A percentile compares a stretch with the other conserved stretches of the same genome.
Conservation (phyloP, 2,113 vertebrate genomes). For the Daphoenositta chrysoptera region DNA sequence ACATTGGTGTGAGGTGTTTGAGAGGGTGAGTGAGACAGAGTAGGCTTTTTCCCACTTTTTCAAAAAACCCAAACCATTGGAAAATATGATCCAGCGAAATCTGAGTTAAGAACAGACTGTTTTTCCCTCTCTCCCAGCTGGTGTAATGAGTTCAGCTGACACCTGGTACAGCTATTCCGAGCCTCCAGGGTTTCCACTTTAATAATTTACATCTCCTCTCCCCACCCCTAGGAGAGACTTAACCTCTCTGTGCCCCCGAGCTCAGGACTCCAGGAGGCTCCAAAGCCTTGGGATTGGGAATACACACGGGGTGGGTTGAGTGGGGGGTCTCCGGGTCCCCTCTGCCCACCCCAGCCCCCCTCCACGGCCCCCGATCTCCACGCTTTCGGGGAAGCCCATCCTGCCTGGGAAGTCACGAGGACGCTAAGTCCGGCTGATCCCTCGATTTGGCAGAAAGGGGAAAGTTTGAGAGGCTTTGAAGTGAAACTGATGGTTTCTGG, state of each 20-base stretch:
- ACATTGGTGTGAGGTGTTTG: rapidly evolving
- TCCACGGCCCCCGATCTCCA: neutral
- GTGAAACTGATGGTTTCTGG: neutral
- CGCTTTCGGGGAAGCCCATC: neutral
- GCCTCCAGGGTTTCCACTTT: constrained; percentile 38
- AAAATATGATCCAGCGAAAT: neutral
- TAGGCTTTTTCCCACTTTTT: rapidly evolving
- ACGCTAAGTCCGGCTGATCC: constrained; percentile 16
- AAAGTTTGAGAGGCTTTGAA: neutral
- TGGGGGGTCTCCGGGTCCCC: rapidly evolving
- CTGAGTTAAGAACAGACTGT: neutral
- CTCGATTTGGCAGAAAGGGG: neutral
- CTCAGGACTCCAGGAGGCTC: neutral
- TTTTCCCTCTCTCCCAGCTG: neutral
- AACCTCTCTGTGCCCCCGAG: neutral
- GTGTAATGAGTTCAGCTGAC: neutral
- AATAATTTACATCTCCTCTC: constrained; percentile 25
- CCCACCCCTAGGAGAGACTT: neutral
- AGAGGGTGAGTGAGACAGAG: neutral
- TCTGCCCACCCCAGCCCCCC: neutral
- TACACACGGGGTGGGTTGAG: neutral
- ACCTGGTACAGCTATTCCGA: neutral
- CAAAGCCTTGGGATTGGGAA: rapidly evolving
- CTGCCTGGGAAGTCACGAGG: neutral
- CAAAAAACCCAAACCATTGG: neutral